Conservation (phyloP, 2,888 invertebrate species). For the Orchesella flavescens region DNA sequence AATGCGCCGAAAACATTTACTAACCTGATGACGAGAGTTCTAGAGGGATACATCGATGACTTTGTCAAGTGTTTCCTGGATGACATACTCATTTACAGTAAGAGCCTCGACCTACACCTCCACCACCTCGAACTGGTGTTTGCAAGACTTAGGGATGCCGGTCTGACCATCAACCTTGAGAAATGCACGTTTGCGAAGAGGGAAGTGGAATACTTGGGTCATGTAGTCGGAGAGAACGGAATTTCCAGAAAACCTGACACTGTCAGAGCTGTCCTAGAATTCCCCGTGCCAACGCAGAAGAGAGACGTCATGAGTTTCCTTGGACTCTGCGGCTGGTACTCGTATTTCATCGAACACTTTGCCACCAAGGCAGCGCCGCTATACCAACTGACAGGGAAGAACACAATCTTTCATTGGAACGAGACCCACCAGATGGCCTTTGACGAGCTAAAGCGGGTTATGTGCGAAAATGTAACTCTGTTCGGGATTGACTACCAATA, state of each 20-base stretch:
- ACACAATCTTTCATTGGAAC: slow-evolving; percentile 25
- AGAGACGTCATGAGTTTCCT: slow-evolving; percentile 66
- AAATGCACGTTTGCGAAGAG: slow-evolving; percentile 61
- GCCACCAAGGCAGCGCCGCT: slow-evolving; percentile 65
- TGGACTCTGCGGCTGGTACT: slow-evolving; percentile 71
- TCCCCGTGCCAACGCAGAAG: slow-evolving; percentile 60
- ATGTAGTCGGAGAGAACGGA: slow-evolving; percentile 58
- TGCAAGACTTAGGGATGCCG: slow-evolving; percentile 53
- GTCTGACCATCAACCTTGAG: slow-evolving; percentile 66
- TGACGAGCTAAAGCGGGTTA: slow-evolving; percentile 24
- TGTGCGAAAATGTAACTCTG: slow-evolving; percentile 35
- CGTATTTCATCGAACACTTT: slow-evolving; percentile 67
- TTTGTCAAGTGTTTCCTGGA: slow-evolving; percentile 38
- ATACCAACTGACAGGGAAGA: slow-evolving; percentile 47
- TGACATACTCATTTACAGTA: slow-evolving; percentile 39
- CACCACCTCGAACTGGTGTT: slow-evolving; percentile 65
- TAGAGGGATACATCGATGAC: slow-evolving; percentile 25
- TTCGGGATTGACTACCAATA: slow-evolving; percentile 42
- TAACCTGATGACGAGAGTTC: slow-evolving; percentile 36
- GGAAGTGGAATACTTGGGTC: slow-evolving; percentile 63
- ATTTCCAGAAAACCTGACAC: slow-evolving; percentile 65
- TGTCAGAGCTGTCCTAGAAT: slow-evolving; percentile 58
- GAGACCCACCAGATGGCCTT: slow-evolving; percentile 45
- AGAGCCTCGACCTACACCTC: slow-evolving; percentile 46
- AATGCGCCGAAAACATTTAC: slow-evolving; percentile 40